Percentiles rank a stretch among this genome's conserved stretches.
These are phyloP conservation scores for Serranus cabrilla DNA, from an alignment of 2,797 vertebrate species.

Conservation along the genomic window DNA sequence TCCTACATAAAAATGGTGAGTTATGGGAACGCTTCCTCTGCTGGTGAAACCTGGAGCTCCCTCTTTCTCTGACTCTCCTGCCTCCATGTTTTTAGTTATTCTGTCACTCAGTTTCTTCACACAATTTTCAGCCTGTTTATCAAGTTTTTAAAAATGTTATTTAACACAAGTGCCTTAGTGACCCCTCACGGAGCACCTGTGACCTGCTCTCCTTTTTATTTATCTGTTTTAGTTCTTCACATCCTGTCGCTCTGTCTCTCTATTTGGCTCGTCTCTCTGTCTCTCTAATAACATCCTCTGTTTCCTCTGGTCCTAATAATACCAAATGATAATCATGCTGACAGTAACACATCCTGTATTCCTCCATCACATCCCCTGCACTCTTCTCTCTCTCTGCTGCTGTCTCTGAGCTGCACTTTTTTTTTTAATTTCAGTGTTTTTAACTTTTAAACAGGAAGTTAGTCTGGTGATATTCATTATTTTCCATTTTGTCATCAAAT, in stretches of 20 bases:
- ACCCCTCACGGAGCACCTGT: constrained; percentile 1
- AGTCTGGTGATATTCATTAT: too few relatives aligned
- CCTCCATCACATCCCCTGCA: constrained; percentile 1
- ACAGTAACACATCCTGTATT: constrained; percentile 40
- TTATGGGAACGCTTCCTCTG: constrained; percentile 7
- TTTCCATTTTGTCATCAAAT: too few relatives aligned
- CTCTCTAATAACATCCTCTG: constrained; percentile 58
- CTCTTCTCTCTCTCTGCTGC: neutral
- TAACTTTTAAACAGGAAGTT: too few relatives aligned
- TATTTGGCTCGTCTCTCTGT: constrained; percentile 47
- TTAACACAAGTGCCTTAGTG: neutral
- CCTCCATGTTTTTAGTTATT: neutral
- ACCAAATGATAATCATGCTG: constrained; percentile 30
- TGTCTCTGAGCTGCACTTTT: neutral
- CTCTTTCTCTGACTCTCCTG: neutral
- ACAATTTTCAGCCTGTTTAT: neutral
- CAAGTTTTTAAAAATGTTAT: neutral
- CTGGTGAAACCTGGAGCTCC: neutral
- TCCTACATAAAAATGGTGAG: constrained; percentile 15
- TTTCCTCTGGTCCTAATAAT: constrained; percentile 58
- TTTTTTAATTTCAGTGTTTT: too few relatives aligned
- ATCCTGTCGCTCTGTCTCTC: constrained; percentile 44
- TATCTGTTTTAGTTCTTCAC: constrained; percentile 28
- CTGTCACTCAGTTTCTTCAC: neutral
- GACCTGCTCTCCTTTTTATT: constrained; percentile 15